A percentile compares a stretch with the other conserved stretches of the same genome.
These are phyloP conservation scores for Chinchilla lanigera DNA, from an alignment of 2,113 vertebrate genomes.

Conservation along the genomic window DNA sequence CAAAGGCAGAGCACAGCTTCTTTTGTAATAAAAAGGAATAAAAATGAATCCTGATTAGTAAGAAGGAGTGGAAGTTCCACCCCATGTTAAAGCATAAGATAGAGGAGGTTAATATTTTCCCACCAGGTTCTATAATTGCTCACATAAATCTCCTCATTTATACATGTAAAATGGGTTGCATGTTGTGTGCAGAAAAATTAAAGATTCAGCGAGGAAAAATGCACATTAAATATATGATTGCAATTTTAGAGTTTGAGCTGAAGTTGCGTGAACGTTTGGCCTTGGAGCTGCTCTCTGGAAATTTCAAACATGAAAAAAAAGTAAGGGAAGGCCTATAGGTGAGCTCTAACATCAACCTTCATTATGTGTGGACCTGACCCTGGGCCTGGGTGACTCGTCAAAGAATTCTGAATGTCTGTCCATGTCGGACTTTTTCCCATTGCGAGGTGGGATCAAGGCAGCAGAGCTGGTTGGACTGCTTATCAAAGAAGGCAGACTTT, in stretches of 20 bases:
- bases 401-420: neutral
- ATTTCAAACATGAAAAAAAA: conserved; percentile 5
- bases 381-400: neutral
- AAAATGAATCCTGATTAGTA: conserved; percentile 57
- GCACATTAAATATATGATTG: conserved; percentile 49
- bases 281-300: neutral
- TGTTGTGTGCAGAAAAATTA: conserved; percentile 64
- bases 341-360: neutral
- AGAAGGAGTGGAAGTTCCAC: conserved; percentile 13
- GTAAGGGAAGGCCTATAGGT: neutral
- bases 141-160: conserved; percentile 69
- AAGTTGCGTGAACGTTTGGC: conserved; percentile 31
- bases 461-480: neutral
- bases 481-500: neutral
- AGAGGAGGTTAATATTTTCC: conserved; percentile 61
- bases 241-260: conserved; percentile 50
- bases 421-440: neutral
- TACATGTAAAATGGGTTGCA: conserved; percentile 65
- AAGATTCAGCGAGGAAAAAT: conserved; percentile 57
- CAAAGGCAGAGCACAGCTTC: conserved; percentile 48
- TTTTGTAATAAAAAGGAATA: conserved; percentile 53
- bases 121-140: conserved; percentile 67
- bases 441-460: neutral
- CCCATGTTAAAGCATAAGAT: conserved; percentile 31
- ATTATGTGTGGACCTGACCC: neutral